Conservation (phyloP, 2,113 vertebrate species). For the Oophaga pumilio region DNA sequence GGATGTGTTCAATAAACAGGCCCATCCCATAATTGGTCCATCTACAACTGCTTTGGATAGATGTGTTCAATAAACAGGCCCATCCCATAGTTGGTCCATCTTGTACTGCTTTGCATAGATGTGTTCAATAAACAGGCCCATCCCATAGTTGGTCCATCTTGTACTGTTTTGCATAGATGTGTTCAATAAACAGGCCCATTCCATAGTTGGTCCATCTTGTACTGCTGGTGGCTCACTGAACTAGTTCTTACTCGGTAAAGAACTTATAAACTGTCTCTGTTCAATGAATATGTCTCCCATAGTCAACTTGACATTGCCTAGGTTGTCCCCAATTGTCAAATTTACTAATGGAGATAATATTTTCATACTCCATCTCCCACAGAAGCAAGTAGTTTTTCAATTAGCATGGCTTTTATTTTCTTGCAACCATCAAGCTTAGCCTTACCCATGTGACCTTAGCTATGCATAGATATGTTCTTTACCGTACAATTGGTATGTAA, state of each 20-base stretch:
- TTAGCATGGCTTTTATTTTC: conserved; percentile 25
- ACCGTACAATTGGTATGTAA: conserved; percentile 36
- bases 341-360: conserved; percentile 35
- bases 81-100: conserved; percentile 5
- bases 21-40: not conserved
- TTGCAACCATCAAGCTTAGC: conserved; percentile 36
- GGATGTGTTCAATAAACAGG: conserved; percentile 18
- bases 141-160: conserved; percentile 11
- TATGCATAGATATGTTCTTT: conserved; percentile 16
- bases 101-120: not conserved
- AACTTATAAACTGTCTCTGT: not conserved
- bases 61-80: conserved; percentile 5
- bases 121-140: conserved; percentile 4
- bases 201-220: too few relatives aligned
- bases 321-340: conserved; percentile 45
- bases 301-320: conserved; percentile 21
- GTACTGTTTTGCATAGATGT: too few relatives aligned
- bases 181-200: too few relatives aligned
- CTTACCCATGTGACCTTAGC: not conserved
- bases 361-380: conserved; percentile 12
- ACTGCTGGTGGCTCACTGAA: not conserved
- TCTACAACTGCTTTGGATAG: not conserved
- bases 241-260: conserved; percentile 3
- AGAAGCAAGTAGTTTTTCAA: conserved; percentile 18
- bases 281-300: conserved; percentile 16